Evolutionary conservation across 2,797 vertebrate genomes (phyloP).

Genomic region (Sebastes nivosus): DNA sequence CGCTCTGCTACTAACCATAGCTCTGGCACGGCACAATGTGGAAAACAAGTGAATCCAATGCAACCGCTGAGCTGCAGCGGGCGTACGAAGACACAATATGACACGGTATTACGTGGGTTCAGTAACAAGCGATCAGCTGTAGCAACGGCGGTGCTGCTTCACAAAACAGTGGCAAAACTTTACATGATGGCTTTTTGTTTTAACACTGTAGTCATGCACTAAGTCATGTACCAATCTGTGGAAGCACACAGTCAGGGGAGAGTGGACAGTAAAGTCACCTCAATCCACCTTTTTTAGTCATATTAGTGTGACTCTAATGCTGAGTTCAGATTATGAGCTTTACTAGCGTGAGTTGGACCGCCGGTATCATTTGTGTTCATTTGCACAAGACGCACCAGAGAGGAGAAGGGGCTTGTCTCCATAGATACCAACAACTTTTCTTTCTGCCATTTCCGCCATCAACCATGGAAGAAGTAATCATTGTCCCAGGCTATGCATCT

Average conservation of each 20-base stretch:
- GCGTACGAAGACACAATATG: slow-evolving; percentile 55
- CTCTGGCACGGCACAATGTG: slow-evolving; percentile 51
- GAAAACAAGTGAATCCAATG: slow-evolving; percentile 75
- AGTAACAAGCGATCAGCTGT: slow-evolving; percentile 58
- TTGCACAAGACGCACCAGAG: too few species aligned
- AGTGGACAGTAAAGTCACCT: background rate
- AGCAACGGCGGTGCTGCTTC: slow-evolving; percentile 39
- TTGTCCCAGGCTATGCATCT: too few species aligned
- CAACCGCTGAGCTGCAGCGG: slow-evolving; percentile 47
- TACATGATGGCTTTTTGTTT: background rate
- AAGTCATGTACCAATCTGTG: background rate
- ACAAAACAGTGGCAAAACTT: slow-evolving; percentile 34
- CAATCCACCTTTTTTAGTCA: background rate
- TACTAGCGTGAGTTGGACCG: too few species aligned
- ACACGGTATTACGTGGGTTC: slow-evolving; percentile 47
- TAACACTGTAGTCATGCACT: background rate
- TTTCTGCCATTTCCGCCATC: too few species aligned
- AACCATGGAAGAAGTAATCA: too few species aligned
- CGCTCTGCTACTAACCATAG: slow-evolving; percentile 61
- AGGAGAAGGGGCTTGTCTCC: too few species aligned
- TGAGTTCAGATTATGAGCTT: too few species aligned
- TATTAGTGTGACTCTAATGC: background rate
- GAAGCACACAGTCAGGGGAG: background rate
- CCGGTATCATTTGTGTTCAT: too few species aligned
- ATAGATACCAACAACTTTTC: too few species aligned